Conservation (phyloP, 2,888 invertebrate genomes). For the Pristionchus maxplancki region DNA sequence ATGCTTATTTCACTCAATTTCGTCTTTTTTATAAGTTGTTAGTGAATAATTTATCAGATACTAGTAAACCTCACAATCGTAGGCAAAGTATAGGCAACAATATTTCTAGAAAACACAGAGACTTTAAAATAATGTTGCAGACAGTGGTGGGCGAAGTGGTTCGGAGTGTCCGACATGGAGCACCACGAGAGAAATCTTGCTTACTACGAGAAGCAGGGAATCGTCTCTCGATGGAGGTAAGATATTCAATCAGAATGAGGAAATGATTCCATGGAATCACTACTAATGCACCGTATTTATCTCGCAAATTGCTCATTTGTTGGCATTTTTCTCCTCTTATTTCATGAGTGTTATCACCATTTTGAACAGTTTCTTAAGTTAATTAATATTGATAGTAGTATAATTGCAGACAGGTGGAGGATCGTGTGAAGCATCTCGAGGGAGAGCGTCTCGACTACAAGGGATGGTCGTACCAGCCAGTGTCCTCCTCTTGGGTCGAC, state of each 20-base stretch:
- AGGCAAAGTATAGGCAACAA: too few species aligned
- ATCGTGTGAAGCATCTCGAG: conserved; percentile 74
- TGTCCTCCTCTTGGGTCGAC: conserved; percentile 74
- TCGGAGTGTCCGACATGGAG: conserved; percentile 66
- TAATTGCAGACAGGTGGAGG: conserved; percentile 69
- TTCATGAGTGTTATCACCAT: too few species aligned
- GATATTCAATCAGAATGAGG: neutral
- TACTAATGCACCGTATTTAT: too few species aligned
- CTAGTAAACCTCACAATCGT: too few species aligned
- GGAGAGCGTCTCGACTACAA: conserved; percentile 76
- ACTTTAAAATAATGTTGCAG: conserved; percentile 1
- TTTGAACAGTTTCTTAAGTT: too few species aligned
- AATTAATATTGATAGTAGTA: neutral
- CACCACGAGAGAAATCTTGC: conserved; percentile 73
- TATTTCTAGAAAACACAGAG: too few species aligned
- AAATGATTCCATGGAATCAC: too few species aligned
- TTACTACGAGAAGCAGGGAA: conserved; percentile 70
- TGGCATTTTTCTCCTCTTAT: conserved; percentile 17
- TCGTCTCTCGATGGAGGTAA: conserved; percentile 72
- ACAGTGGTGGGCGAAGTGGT: conserved; percentile 67
- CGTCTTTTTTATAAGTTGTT: neutral
- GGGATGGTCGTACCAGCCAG: conserved; percentile 74
- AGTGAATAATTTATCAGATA: too few species aligned
- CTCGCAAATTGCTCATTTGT: too few species aligned
- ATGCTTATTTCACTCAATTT: conserved; percentile 55